Percentiles rank a stretch among this genome's conserved stretches.
These are phyloP conservation scores for Siniperca obscura DNA, from an alignment of 2,797 vertebrate species.

Conservation along the genomic window DNA sequence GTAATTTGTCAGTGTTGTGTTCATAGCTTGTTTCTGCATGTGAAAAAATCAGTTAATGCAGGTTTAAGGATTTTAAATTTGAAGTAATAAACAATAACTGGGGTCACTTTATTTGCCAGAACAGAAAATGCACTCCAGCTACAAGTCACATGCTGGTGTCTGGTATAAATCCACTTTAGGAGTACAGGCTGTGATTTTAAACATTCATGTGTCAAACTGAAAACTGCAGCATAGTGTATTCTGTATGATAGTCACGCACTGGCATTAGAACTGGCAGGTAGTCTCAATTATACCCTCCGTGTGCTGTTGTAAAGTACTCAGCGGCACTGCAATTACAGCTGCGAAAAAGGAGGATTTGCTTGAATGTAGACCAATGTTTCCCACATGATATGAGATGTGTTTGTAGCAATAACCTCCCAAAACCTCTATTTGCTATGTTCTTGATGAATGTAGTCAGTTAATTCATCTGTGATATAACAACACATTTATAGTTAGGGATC, in stretches of 20 bases:
- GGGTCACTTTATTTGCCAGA: neutral
- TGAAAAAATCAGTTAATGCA: neutral
- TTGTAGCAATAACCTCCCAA: constrained; percentile 28
- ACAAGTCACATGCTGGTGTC: constrained; percentile 10
- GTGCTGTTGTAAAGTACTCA: constrained; percentile 41
- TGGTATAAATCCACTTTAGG: constrained; percentile 12
- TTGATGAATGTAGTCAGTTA: neutral
- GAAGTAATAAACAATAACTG: neutral
- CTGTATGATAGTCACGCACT: constrained; percentile 52
- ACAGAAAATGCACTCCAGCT: constrained; percentile 11
- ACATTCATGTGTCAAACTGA: constrained; percentile 52
- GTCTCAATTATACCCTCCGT: constrained; percentile 53
- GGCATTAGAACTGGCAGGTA: constrained; percentile 50
- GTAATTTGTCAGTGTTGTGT: neutral
- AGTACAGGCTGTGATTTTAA: constrained; percentile 48
- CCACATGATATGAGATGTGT: constrained; percentile 27
- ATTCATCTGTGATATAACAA: constrained; percentile 2
- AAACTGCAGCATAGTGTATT: constrained; percentile 51
- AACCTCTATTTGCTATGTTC: constrained; percentile 21
- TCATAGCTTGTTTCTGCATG: neutral
- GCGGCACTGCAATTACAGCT: constrained; percentile 41
- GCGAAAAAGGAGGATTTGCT: constrained; percentile 22
- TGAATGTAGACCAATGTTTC: constrained; percentile 21
- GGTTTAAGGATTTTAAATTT: neutral
- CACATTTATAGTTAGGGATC: neutral